Percentiles rank a stretch among this genome's conserved stretches.
Evolutionary conservation across 2,888 invertebrate species (phyloP).

Genomic region (Tipula lateralis): DNA sequence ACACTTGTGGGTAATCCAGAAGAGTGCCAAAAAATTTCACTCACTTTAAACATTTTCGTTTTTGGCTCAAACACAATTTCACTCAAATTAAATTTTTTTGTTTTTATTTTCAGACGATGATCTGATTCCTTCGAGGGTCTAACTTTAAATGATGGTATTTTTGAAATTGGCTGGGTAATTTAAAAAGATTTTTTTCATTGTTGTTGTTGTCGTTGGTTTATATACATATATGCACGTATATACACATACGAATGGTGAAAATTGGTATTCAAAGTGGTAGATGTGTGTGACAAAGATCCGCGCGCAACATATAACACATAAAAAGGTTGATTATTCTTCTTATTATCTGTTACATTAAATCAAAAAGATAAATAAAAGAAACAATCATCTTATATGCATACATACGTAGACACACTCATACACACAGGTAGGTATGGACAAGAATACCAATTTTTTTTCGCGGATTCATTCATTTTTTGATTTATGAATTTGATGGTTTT

Average conservation of each 20-base stretch:
- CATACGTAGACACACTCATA: neutral
- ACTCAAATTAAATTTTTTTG: neutral
- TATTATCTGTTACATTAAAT: slow-evolving; percentile 24
- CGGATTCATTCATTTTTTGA: slow-evolving; percentile 24
- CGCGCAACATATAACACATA: neutral
- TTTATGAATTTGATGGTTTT: slow-evolving; percentile 7
- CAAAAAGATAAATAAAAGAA: neutral
- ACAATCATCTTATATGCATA: neutral
- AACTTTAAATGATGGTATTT: neutral
- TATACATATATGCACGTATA: neutral
- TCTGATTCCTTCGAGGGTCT: slow-evolving; percentile 1
- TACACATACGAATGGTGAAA: neutral
- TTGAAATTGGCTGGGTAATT: neutral
- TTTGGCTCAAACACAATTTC: neutral
- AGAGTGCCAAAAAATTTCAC: neutral
- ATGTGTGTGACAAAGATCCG: slow-evolving; percentile 3
- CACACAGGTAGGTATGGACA: neutral
- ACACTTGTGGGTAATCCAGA: neutral
- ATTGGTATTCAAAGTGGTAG: slow-evolving; percentile 4
- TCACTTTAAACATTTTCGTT: neutral
- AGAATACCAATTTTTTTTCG: neutral
- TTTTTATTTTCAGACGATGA: neutral
- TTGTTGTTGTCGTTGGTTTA: neutral
- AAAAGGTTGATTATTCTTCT: slow-evolving; percentile 24
- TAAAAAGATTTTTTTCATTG: neutral